Base-by-base conservation (phyloP, 2,797 vertebrate genomes). In the Prionace glauca region DNA sequence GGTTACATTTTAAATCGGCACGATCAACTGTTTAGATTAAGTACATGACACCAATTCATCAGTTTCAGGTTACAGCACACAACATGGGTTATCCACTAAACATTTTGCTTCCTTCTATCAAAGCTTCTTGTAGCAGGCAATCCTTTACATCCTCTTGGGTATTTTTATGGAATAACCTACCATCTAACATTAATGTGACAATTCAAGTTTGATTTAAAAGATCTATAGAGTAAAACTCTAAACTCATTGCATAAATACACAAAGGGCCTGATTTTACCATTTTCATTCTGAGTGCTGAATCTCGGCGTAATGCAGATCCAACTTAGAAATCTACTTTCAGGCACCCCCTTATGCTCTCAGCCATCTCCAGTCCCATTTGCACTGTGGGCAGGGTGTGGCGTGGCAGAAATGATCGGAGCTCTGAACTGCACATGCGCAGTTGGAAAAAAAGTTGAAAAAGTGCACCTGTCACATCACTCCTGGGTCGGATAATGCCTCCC, bases 31-130 rank as follows among this genome's bases (percentile, higher is more conserved):
- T 92, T 65, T 69, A 69, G 90, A 92, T 69, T 92, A 91, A 36
- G 62, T 24, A 92, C 62, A 92, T 92, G n/a, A 24, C 65, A 92
- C 8, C 65, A 92, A 69, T 92, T 92, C n/a, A 69, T 92, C 90
- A 69, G 62, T 45, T n/a, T 92, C 90, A 92, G 0, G 65, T 92
- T 92, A 69, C n/a, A 69, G 62, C n/a, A 41, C n/a, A 69, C 65
- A 92, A 67, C 20, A 92, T 92, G 65, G 90, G 90, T 69, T 92
- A 92, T 69, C n/a, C 32, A 69, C 90, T 92, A 69, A 91, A 69
- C n/a, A 92, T 41, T 41, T 92, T 92, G 90, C 90, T 92, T 92
- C n/a, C 22, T 92, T 26, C 65, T 67, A 36, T 69, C n/a, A 69
- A 69, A 92, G 65, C 24, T 41, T 92, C 90, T 67, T 92, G 65